These are phyloP conservation scores for Octodon degus DNA, from an alignment of 2,113 vertebrate genomes.

Conservation along the genomic window DNA sequence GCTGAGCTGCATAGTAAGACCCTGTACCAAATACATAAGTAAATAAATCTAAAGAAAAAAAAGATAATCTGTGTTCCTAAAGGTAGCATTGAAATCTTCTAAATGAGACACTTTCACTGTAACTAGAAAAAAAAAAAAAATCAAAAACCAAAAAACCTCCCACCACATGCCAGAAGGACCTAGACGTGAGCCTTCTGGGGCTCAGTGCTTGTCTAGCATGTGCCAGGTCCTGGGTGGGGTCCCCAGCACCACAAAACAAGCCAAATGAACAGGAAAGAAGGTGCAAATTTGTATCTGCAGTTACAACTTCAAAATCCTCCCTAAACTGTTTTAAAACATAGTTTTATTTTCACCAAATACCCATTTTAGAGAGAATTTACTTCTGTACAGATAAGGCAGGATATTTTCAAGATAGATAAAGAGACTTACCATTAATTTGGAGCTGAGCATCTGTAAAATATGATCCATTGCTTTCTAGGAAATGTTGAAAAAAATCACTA, in stretches of 20 bases:
- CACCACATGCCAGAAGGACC: not conserved
- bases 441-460: not conserved
- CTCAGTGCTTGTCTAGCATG: not conserved
- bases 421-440: not conserved
- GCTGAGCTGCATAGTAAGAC: too few relatives aligned
- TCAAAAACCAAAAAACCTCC: too few relatives aligned
- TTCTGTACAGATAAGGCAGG: not conserved
- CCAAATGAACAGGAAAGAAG: not conserved
- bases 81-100: not conserved
- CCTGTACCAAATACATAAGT: too few relatives aligned
- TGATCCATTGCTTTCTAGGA: not conserved
- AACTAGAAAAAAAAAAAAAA: not conserved
- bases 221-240: not conserved
- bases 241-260: not conserved
- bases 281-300: not conserved
- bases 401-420: not conserved
- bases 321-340: not conserved
- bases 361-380: not conserved
- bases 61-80: not conserved
- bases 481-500: not conserved
- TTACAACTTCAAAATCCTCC: not conserved
- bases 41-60: not conserved
- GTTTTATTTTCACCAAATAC: slow-evolving; percentile 1
- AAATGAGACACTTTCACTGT: not conserved
- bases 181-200: not conserved